Evolutionary conservation across 1,140 invertebrate species (phyloP), one percentile per base, ranked within the genome.

Genomic region (Listronotus bonariensis): DNA sequence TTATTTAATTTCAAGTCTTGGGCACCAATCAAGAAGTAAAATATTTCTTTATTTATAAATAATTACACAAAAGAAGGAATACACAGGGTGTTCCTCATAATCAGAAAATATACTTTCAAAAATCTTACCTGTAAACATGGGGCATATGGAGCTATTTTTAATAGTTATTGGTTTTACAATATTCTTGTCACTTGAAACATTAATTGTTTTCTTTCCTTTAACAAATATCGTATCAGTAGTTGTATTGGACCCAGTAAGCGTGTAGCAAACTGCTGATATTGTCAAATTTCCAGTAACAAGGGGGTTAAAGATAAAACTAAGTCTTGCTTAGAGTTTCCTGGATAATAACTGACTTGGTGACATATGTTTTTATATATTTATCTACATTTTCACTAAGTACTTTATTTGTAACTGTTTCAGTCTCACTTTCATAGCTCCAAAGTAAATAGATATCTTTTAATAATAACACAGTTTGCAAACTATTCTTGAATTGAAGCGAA

Each of bases 401-500:
- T 57, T 74, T 71, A 51, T 67, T 75, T 0, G 78, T 78, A 15
- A 76, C 36, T 8, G 81, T 78, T 18, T 80, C 77, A 15, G 77
- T 74, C 6, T 77, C 78, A 18, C 82, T 74, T 4, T 78, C 82
- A 58, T 92, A 91, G 15, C 81, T 86, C 92, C 93, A 96, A n/a
- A 95, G 77, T 14, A 96, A 78, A 71, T 87, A 85, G 4, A 96
- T 81, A 67, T 93, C 86, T 36, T 84, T 85, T 18, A 96, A 77
- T 14, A 85, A 80, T 51, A 95, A 74, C 5, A 87, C 80, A 43
- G 94, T 88, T 66, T 90, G 87, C n/a, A 96, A 80, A 1, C 91
- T 90, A 81, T 97, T 96, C 45, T 84, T 80, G 40, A 96, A 78
- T 46, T 86, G 84, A 26, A 96, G 80, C 52, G 88, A 87, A 53